These are phyloP conservation scores for Aramus guarauna DNA, from an alignment of 2,113 vertebrate species.

Conservation along the genomic window DNA sequence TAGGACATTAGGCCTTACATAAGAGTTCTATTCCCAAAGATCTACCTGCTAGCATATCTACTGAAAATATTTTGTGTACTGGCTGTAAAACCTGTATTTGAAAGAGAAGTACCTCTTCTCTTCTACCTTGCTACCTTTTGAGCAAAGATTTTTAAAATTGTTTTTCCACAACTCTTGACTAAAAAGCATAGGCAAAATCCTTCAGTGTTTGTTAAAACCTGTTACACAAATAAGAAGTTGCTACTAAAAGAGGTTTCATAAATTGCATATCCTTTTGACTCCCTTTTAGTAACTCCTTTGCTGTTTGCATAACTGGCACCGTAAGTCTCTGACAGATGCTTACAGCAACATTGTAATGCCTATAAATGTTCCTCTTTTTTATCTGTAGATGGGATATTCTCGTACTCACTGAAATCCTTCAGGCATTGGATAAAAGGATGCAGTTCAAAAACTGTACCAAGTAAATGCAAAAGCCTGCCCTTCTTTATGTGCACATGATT, in stretches of 20 bases:
- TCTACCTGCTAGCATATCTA: not conserved
- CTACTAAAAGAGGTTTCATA: not conserved
- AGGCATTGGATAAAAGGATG: not conserved
- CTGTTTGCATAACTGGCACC: not conserved
- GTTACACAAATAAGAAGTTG: not conserved
- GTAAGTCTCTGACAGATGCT: not conserved
- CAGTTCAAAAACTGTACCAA: not conserved
- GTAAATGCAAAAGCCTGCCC: not conserved
- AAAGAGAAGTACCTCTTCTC: not conserved
- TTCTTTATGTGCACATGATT: fast-evolving
- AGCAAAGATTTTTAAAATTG: not conserved
- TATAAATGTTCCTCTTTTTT: not conserved
- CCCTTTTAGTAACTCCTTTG: not conserved
- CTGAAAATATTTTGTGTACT: not conserved
- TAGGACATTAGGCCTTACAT: not conserved
- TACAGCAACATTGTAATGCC: not conserved
- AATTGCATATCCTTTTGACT: not conserved
- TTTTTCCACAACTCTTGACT: fast-evolving
- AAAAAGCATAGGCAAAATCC: not conserved
- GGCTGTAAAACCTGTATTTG: not conserved
- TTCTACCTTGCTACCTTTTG: not conserved
- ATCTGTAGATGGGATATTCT: not conserved
- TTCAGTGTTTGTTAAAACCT: not conserved
- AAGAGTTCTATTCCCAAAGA: not conserved
- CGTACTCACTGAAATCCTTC: not conserved